Base-by-base conservation (phyloP, 2,888 invertebrate genomes). In the Drosophila barbarae region DNA sequence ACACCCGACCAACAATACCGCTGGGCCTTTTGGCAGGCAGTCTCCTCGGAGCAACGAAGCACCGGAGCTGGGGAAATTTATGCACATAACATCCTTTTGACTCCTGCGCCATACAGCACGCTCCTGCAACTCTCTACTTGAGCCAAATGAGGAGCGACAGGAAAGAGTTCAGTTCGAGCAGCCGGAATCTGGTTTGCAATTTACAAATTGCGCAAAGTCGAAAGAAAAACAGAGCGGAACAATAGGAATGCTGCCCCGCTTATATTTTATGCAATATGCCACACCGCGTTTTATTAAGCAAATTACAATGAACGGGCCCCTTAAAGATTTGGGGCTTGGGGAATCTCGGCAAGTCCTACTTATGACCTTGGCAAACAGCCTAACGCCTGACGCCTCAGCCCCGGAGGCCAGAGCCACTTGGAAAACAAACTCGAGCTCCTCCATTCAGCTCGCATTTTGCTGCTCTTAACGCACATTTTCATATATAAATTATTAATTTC, bases 401-500 rank as follows among this genome's bases (percentile, higher is more conserved):
- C 78, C 66, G 75, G 69, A 65, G 72, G 32, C 38, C 73, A 80
- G 75, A 81, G 84, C 85, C 84, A 81, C 85, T 81, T 84, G 76
- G 84, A 76, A 81, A 81, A 84, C 85, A 80, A 72, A 85, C 83
- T 76, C 64, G 51, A 73, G 42, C 56, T 42, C 32, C 69, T 61
- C 44, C 42, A 63, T 63, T 49, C 51, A 38, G 30, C 69, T 60
- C 52, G 42, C 61, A 69, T 66, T 61, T 63, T 63, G 63, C 76
- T 65, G 76, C 87, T 87, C 87, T 87, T 79, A 87, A 80, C 80
- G 83, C 88, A 87, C 87, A 87, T 87, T 87, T 87, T 87, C 87
- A 75, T 86, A 76, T 78, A 87, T 87, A 83, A 87, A 87, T 87
- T 87, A 87, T 87, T 87, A 87, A 87, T 81, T 85, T 77, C 63